Evolutionary conservation across 2,113 vertebrate genomes (phyloP), one percentile per base, ranked within the genome.

Genomic region (Saguinus imperator): DNA sequence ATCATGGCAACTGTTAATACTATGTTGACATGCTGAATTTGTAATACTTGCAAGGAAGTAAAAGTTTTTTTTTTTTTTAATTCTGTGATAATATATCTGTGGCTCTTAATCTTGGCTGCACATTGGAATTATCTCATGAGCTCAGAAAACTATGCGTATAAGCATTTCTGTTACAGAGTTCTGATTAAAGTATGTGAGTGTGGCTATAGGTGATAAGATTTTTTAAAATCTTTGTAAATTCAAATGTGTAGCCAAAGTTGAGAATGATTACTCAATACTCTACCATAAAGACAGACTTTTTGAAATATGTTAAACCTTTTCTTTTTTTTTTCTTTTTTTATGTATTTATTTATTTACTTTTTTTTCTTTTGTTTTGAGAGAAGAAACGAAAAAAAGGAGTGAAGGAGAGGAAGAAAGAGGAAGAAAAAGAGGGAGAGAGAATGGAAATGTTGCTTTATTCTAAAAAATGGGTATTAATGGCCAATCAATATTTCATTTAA

Each of bases 31-130:
- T 73, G 2, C 8, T 61, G 52, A 83, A 89, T 55, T 45, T 87
- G 14, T 91, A 93, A 94, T 77, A 86, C 14, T 76, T 81, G 40
- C 70, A 55, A 81, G 20, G 43, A 88, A 92, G 7, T 80, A 1
- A 43, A 84, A 66, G n/a, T 68, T 84, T 87, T 97, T 75, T 96
- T 95, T 40, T 95, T 16, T 75, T 96, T 95, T 50, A 94, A 94
- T 77, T 96, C 27, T 45, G 0, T 64, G 86, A 57, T 77, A 32
- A 37, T 58, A 4, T 77, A 21, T 70, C 17, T 93, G 20, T 94
- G 40, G 45, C 20, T 61, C 11, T 89, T 72, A 91, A 82, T 86
- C 37, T n/a, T 76, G 52, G 1, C 8, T 73, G 20, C 50, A 77
- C 21, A 48, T 35, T 79, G 1, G 3, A 91, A 88, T 90, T 5